Conservation (phyloP, 2,797 vertebrate genomes). For the Gephyroberyx darwinii region DNA sequence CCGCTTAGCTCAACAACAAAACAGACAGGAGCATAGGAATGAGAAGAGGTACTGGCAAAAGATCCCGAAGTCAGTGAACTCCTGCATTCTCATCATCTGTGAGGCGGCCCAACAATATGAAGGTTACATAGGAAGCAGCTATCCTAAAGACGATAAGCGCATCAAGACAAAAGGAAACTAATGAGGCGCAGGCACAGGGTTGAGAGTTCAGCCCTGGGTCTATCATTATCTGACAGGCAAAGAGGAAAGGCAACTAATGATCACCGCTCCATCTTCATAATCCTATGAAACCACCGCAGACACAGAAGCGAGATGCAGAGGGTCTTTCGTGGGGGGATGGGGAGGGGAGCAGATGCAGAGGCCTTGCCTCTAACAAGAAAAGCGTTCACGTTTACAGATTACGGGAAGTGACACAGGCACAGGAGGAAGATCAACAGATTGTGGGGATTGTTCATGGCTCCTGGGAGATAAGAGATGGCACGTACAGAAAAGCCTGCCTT, state of each 20-base stretch:
- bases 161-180: constrained; percentile 40
- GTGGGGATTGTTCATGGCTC: constrained; percentile 42
- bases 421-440: constrained; percentile 63
- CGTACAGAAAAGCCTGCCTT: constrained; percentile 39
- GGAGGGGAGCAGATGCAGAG: constrained; percentile 24
- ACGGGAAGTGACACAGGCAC: constrained; percentile 49
- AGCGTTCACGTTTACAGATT: constrained; percentile 41
- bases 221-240: constrained; percentile 59
- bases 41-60: constrained; percentile 4
- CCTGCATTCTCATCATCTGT: constrained; percentile 13
- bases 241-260: constrained; percentile 56
- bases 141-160: constrained; percentile 1
- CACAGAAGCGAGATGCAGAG: constrained; percentile 34
- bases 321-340: constrained; percentile 26
- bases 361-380: constrained; percentile 46
- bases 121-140: constrained; percentile 24
- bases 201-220: constrained; percentile 52
- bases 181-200: constrained; percentile 43
- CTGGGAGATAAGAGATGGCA: constrained; percentile 55
- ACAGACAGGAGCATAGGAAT: constrained; percentile 10
- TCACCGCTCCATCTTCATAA: constrained; percentile 20
- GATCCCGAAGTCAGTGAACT: constrained; percentile 15
- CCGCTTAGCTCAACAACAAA: constrained; percentile 22
- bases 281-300: constrained; percentile 49
- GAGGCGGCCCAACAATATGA: not conserved